Evolutionary conservation across 30 jellyfish, hydroid and myxozoan species (phyloP).

Genomic region (Pelagia noctiluca): DNA sequence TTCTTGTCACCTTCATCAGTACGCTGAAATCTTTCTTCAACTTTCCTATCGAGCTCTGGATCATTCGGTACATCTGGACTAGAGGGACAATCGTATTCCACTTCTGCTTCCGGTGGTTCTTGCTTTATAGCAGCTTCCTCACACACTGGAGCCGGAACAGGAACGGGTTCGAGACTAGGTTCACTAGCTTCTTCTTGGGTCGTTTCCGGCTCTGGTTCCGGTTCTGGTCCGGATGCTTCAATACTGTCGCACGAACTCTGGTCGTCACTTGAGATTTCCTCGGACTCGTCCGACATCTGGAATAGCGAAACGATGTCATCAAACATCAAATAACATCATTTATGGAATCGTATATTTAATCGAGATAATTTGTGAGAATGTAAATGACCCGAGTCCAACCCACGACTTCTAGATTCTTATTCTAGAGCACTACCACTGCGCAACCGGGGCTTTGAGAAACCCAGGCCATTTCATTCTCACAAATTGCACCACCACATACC

Average conservation of each 20-base stretch:
- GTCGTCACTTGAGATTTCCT: conserved; percentile 76
- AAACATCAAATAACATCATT: not conserved
- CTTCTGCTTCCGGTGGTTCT: conserved; percentile 9
- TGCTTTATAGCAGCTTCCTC: conserved; percentile 15
- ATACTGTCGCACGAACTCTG: conserved; percentile 58
- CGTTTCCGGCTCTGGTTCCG: conserved; percentile 26
- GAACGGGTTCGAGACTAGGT: conserved; percentile 1
- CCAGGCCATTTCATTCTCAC: no score
- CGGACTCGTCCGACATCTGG: conserved; percentile 76
- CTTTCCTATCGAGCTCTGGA: conserved; percentile 63
- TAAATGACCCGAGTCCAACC: no score
- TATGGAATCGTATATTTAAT: no score
- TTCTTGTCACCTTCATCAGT: conserved; percentile 63
- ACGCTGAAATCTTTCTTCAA: conserved; percentile 69
- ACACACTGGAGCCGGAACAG: conserved; percentile 36
- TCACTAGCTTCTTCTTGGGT: conserved; percentile 24
- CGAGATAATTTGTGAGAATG: no score
- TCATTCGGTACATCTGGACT: conserved; percentile 83
- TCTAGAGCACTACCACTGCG: no score
- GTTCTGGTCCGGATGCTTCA: conserved; percentile 41
- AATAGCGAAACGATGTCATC: not conserved
- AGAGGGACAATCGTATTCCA: conserved; percentile 49
- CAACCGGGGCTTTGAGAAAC: no score
- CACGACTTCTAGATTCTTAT: no score
- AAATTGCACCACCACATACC: no score